Evolutionary conservation across 1,140 invertebrate species (phyloP).

Genomic region (Lepidurus couesii): DNA sequence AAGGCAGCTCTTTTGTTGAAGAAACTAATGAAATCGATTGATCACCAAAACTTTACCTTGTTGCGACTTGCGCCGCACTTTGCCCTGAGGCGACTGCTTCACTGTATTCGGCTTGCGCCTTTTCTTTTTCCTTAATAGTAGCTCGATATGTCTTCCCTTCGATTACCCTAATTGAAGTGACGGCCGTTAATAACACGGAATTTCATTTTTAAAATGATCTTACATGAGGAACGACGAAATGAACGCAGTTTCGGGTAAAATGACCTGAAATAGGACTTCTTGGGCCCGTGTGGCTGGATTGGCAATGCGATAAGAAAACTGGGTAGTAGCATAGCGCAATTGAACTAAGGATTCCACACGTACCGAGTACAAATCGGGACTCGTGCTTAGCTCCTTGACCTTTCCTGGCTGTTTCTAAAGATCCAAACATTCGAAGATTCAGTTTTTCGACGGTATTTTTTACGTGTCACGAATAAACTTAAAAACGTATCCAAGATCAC

Average conservation of each 20-base stretch:
- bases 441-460: too few relatives aligned
- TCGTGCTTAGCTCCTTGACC: too few relatives aligned
- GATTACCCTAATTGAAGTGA: constrained; percentile 46
- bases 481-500: neutral
- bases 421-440: too few relatives aligned
- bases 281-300: constrained; percentile 53
- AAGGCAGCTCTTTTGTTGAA: too few relatives aligned
- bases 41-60: neutral
- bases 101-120: constrained; percentile 58
- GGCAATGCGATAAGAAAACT: constrained; percentile 52
- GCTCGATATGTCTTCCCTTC: constrained; percentile 51
- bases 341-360: constrained; percentile 52
- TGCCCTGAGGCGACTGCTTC: constrained; percentile 54
- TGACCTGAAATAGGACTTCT: constrained; percentile 52
- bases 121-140: constrained; percentile 55
- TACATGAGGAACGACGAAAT: constrained; percentile 59
- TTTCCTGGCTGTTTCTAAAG: too few relatives aligned
- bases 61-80: constrained; percentile 51
- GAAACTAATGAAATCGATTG: too few relatives aligned
- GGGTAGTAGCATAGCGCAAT: constrained; percentile 55
- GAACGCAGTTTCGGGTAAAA: constrained; percentile 59
- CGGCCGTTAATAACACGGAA: too few relatives aligned
- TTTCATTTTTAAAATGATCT: constrained; percentile 36
- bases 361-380: constrained; percentile 43
- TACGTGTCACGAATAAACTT: too few relatives aligned